A percentile compares a stretch with the other conserved stretches of the same genome.
phyloP scores from a whole-genome alignment of 2,888 invertebrate species.

The Polydrusus cervinus region DNA sequence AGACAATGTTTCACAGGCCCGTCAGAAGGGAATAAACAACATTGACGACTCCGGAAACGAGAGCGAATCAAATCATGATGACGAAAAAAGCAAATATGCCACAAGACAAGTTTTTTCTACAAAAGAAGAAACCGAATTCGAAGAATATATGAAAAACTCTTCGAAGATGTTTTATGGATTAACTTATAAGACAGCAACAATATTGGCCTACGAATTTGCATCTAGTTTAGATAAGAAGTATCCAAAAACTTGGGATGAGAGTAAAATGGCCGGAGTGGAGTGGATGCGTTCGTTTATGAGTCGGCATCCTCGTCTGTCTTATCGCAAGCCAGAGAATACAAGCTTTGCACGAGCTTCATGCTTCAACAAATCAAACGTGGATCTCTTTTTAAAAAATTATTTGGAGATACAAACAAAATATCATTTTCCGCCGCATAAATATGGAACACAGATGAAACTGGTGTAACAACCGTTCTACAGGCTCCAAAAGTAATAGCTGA shows the following conservation, averaged over 20 bases:
- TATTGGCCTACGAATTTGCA: slow-evolving; percentile 32
- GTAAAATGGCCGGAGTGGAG: slow-evolving; percentile 32
- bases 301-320: slow-evolving; percentile 46
- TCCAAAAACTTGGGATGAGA: slow-evolving; percentile 28
- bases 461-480: no score
- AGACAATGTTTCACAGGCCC: slow-evolving; percentile 1
- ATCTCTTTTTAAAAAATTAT: slow-evolving; percentile 44
- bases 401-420: slow-evolving; percentile 39
- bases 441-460: no score
- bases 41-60: slow-evolving; percentile 35
- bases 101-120: slow-evolving; percentile 31
- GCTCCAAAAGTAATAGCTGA: slow-evolving; percentile 51
- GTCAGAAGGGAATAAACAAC: slow-evolving; percentile 16
- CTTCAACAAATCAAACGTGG: slow-evolving; percentile 12
- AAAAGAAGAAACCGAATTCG: slow-evolving; percentile 24
- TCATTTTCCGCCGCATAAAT: slow-evolving; percentile 36
- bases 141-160: slow-evolving; percentile 26
- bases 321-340: slow-evolving; percentile 51
- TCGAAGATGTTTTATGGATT: slow-evolving; percentile 21
- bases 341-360: slow-evolving; percentile 49
- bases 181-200: slow-evolving; percentile 22
- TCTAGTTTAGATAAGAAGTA: slow-evolving; percentile 18
- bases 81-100: slow-evolving; percentile 19
- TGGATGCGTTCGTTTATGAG: slow-evolving; percentile 42
- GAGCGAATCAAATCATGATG: background rate